Percentiles rank a stretch among this genome's conserved stretches.
phyloP scores from a whole-genome alignment of 2,888 invertebrate species.

The Cephonodes hylas region DNA sequence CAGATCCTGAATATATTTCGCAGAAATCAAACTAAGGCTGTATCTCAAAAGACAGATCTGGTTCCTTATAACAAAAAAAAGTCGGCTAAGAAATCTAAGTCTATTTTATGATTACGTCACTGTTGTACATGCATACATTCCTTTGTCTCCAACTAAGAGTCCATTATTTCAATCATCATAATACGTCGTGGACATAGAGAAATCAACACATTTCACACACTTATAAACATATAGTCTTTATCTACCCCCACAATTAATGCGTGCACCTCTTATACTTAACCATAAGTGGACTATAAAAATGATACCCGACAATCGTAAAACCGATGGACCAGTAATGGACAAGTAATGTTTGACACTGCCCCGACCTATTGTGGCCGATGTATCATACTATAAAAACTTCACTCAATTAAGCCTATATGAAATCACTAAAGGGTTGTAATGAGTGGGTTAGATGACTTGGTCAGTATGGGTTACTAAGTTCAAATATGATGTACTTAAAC shows the following conservation, averaged over 20 bases:
- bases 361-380: background rate
- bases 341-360: constrained; percentile 22
- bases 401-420: background rate
- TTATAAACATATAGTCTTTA: constrained; percentile 46
- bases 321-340: constrained; percentile 25
- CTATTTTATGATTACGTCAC: too few relatives aligned
- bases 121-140: background rate
- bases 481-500: too few relatives aligned
- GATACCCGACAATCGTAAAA: constrained; percentile 41
- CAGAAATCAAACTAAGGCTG: too few relatives aligned
- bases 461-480: too few relatives aligned
- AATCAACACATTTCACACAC: constrained; percentile 38
- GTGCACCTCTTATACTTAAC: constrained; percentile 44
- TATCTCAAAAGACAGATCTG: too few relatives aligned
- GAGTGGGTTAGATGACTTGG: too few relatives aligned
- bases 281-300: constrained; percentile 60
- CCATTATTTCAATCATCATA: too few relatives aligned
- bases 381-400: constrained; percentile 8
- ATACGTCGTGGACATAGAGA: constrained; percentile 4
- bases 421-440: background rate
- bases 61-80: too few relatives aligned
- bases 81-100: too few relatives aligned
- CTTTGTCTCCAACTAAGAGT: background rate
- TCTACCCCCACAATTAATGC: constrained; percentile 36
- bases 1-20: too few relatives aligned